phyloP scores from a whole-genome alignment of 2,888 invertebrate species.

The Diadegma fenestrale region DNA sequence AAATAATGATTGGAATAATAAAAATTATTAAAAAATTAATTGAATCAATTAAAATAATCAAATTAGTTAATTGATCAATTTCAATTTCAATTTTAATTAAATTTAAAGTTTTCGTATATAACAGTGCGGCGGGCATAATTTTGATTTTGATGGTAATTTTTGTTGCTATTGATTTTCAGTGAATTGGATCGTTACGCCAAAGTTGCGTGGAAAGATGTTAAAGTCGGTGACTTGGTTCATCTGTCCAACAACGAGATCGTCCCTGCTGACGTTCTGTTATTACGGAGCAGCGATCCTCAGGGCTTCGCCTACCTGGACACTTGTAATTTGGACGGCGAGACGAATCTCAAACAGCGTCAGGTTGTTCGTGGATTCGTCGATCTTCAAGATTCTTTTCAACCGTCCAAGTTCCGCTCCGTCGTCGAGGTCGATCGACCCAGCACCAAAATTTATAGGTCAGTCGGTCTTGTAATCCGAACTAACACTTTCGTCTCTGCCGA shows the following conservation, averaged over 20 bases:
- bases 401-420: slow-evolving; percentile 92
- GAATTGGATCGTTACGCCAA: slow-evolving; percentile 93
- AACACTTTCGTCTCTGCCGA: slow-evolving; percentile 16
- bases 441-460: slow-evolving; percentile 94
- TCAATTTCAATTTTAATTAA: too few species aligned
- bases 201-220: slow-evolving; percentile 95
- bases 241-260: slow-evolving; percentile 98
- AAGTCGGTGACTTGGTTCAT: slow-evolving; percentile 97
- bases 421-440: slow-evolving; percentile 98
- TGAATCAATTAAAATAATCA: too few species aligned
- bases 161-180: slow-evolving; percentile 85
- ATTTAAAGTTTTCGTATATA: too few species aligned
- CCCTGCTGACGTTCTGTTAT: slow-evolving; percentile 96
- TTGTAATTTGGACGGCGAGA: slow-evolving; percentile 98
- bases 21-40: too few species aligned
- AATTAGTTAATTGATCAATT: too few species aligned
- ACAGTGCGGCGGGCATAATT: too few species aligned
- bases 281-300: slow-evolving; percentile 94
- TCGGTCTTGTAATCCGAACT: slow-evolving; percentile 28
- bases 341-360: slow-evolving; percentile 96
- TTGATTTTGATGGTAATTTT: not conserved
- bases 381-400: slow-evolving; percentile 91
- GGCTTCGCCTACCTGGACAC: slow-evolving; percentile 98
- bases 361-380: slow-evolving; percentile 92
- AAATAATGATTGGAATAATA: too few species aligned